These are phyloP conservation scores for Nicator chloris DNA, from an alignment of 2,113 vertebrate species.

Conservation along the genomic window DNA sequence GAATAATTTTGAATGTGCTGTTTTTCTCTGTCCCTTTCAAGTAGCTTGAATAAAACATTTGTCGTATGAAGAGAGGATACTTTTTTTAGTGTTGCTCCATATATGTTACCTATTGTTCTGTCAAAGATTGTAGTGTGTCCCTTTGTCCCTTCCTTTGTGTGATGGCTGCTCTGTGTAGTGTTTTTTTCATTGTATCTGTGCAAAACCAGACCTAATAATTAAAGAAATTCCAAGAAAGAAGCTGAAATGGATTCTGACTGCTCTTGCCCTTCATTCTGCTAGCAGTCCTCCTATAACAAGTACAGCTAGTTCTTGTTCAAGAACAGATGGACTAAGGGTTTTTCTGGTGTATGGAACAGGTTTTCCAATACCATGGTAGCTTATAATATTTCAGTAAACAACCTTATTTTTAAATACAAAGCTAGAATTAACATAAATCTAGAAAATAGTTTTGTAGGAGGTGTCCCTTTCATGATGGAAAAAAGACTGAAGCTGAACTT, in stretches of 20 bases:
- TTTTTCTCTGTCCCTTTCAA: neutral
- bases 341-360: neutral
- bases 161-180: neutral
- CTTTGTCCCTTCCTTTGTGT: neutral
- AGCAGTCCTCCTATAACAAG: neutral
- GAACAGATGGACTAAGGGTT: neutral
- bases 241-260: neutral
- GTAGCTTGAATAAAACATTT: neutral
- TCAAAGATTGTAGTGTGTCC: neutral
- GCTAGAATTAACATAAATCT: neutral
- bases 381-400: conserved; percentile 1
- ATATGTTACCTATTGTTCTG: neutral
- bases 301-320: neutral
- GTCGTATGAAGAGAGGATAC: neutral
- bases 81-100: neutral
- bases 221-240: neutral
- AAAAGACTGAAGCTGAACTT: neutral
- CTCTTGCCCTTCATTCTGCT: neutral
- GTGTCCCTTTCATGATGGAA: neutral
- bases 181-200: neutral
- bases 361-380: neutral
- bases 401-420: neutral
- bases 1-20: neutral
- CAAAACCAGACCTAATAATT: neutral
- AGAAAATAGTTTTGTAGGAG: neutral